Evolutionary conservation across 2,113 vertebrate species (phyloP), one percentile per base, ranked within the genome.

Genomic region (Datnioides undecimradiatus): DNA sequence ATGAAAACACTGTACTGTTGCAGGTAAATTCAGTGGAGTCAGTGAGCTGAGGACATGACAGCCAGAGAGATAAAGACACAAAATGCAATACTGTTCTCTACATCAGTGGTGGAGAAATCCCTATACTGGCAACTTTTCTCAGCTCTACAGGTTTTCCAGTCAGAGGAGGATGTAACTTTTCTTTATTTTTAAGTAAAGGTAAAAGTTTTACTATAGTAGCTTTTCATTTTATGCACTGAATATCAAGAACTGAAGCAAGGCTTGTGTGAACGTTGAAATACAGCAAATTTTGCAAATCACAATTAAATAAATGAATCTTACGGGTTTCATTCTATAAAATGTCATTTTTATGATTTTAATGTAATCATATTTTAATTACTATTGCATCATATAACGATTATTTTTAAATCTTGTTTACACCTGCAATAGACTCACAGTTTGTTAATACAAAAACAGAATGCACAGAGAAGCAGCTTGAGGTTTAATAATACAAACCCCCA

Each of bases 401-500:
- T 49, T 49, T 34, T 0, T 49, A 52, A 36, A 67, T 38, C 33
- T 41, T 40, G n/a, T 31, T 71, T 34, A 23, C 14, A 34, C 27
- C 12, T 62, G 16, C n/a, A n/a, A n/a, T n/a, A n/a, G n/a, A n/a
- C n/a, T n/a, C n/a, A n/a, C n/a, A n/a, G n/a, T 51, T 33, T 68
- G 36, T 36, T 23, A 29, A 11, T 31, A 33, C n/a, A n/a, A n/a
- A n/a, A 13, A 29, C 25, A 25, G 34, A 40, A 21, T n/a, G n/a
- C n/a, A 73, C 13, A 43, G 46, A 73, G 46, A 52, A 60, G 52
- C 73, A 75, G 70, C 70, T 25, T n/a, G 16, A 75, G 17, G 43
- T 51, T 57, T 64, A 48, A 71, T 73, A 46, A 72, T 40, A 74
- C 46, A 82, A 62, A 72, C 58, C 38, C 58, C 31, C 27, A 3